These are phyloP conservation scores for Paramuricea clavata DNA, from an alignment of 92 coral and sea anemone genomes.

Conservation along the genomic window DNA sequence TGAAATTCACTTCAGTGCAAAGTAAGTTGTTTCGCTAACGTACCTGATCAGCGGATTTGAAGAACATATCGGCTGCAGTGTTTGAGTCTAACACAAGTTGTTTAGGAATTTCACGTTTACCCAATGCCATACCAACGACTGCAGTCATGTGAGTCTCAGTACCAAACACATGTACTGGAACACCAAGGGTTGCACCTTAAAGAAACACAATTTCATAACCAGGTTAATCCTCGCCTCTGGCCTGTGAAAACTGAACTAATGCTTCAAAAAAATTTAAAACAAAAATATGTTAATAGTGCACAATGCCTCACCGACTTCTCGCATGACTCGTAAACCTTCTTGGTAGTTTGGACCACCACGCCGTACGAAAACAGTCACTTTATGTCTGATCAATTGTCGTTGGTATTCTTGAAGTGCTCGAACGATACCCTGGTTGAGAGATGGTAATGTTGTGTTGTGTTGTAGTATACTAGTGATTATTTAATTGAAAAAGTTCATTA, in stretches of 20 bases:
- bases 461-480: not conserved
- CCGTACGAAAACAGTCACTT: conserved; percentile 91
- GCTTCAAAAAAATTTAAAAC: too few relatives aligned
- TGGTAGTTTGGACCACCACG: conserved; percentile 99
- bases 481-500: not conserved
- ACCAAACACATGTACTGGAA: conserved; percentile 96
- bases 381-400: conserved; percentile 80
- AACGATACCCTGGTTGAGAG: conserved; percentile 85
- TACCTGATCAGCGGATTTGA: conserved; percentile 92
- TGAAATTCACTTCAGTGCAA: too few relatives aligned
- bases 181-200: conserved; percentile 85
- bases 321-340: conserved; percentile 96
- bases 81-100: conserved; percentile 87
- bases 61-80: conserved; percentile 93
- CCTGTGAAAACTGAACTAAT: too few relatives aligned
- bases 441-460: not conserved
- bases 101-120: conserved; percentile 88
- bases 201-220: not conserved
- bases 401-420: conserved; percentile 88
- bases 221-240: not conserved
- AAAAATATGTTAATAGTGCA: too few relatives aligned
- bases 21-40: too few relatives aligned
- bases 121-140: conserved; percentile 96
- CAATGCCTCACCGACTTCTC: conserved; percentile 83
- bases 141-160: conserved; percentile 99